Evolutionary conservation across 2,113 vertebrate genomes (phyloP).

Genomic region (Lepidothrix coronata): DNA sequence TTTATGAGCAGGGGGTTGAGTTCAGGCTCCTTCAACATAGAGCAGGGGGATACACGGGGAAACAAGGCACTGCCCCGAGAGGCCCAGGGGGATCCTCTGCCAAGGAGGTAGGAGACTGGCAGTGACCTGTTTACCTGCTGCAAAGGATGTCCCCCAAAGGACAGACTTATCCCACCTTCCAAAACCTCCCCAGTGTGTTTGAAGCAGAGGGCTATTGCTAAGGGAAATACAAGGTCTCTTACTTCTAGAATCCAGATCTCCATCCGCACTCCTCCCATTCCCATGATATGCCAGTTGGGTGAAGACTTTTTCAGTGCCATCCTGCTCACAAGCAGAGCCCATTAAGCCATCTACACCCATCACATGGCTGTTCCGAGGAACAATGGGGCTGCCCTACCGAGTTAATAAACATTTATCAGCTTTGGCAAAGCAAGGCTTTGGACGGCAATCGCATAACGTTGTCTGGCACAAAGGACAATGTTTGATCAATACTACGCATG

Average conservation of each 20-base stretch:
- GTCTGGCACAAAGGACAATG: neutral
- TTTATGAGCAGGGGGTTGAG: neutral
- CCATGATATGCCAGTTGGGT: neutral
- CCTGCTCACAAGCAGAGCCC: neutral
- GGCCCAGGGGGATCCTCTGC: neutral
- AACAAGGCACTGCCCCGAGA: neutral
- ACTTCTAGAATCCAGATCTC: neutral
- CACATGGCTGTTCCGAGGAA: neutral
- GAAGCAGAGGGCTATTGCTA: neutral
- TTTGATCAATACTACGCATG: fast-evolving
- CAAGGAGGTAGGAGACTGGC: neutral
- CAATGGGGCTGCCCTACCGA: fast-evolving
- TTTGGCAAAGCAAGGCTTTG: neutral
- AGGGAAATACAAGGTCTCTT: neutral
- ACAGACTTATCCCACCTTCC: neutral
- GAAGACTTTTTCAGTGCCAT: neutral
- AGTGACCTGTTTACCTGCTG: neutral
- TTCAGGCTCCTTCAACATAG: neutral
- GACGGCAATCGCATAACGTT: fast-evolving
- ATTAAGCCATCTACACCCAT: neutral
- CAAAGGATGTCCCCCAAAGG: neutral
- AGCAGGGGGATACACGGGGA: neutral
- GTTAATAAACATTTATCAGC: neutral
- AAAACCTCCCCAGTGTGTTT: neutral
- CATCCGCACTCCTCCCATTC: neutral